Evolutionary conservation across 2,888 invertebrate genomes (phyloP).

Genomic region (Polydrusus tereticollis): DNA sequence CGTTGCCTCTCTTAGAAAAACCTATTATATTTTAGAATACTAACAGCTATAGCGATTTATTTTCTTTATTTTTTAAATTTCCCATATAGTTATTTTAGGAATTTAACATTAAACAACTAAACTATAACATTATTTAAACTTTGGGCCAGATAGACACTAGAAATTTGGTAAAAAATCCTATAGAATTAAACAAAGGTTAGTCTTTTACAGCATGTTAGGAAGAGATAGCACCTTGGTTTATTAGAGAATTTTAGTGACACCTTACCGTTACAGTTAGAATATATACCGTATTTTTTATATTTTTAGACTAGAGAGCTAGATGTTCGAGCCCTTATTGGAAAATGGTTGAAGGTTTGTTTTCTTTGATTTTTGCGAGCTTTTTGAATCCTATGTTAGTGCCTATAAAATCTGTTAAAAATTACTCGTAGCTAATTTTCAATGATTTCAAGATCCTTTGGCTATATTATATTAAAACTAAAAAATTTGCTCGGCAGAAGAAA

Average conservation of each 20-base stretch:
- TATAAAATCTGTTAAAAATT: neutral
- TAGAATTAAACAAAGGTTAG: slow-evolving; percentile 51
- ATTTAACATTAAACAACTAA: slow-evolving; percentile 22
- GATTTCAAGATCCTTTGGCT: too few species aligned
- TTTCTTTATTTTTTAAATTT: slow-evolving; percentile 37
- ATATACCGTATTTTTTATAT: slow-evolving; percentile 42
- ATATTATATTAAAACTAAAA: too few species aligned
- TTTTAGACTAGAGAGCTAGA: slow-evolving; percentile 58
- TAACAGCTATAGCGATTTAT: slow-evolving; percentile 34
- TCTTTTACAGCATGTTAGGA: slow-evolving; percentile 50
- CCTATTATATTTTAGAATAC: slow-evolving; percentile 28
- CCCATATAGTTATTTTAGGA: slow-evolving; percentile 35
- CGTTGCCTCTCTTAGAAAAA: slow-evolving; percentile 24
- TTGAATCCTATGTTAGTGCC: neutral
- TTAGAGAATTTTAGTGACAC: slow-evolving; percentile 22
- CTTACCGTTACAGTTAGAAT: slow-evolving; percentile 30
- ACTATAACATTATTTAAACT: slow-evolving; percentile 26
- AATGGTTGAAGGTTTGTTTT: slow-evolving; percentile 62
- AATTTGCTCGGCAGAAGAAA: too few species aligned
- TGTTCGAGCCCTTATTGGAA: slow-evolving; percentile 59
- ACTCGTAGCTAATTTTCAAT: too few species aligned
- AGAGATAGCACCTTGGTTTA: slow-evolving; percentile 27
- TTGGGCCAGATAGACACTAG: slow-evolving; percentile 43
- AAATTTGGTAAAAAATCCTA: slow-evolving; percentile 29
- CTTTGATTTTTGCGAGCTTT: slow-evolving; percentile 53